These are phyloP conservation scores for Cassiopea xamachana DNA, from an alignment of 30 jellyfish, hydroid and myxozoan genomes.

Conservation along the genomic window DNA sequence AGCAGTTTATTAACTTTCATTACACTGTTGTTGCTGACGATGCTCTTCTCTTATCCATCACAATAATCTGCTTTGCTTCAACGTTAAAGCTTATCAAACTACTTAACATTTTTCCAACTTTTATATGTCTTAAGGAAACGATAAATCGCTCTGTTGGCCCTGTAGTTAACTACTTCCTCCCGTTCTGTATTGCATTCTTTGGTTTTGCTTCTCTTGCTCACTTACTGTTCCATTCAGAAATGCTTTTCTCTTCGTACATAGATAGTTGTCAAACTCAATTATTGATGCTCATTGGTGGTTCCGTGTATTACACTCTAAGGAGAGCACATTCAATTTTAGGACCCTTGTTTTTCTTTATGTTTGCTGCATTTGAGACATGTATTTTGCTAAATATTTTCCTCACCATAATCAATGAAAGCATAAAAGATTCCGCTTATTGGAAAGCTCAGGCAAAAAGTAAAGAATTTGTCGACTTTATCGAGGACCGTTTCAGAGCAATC, in stretches of 20 bases:
- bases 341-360: slow-evolving; percentile 57
- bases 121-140: slow-evolving; percentile 26
- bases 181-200: slow-evolving; percentile 34
- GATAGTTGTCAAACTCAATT: slow-evolving; percentile 55
- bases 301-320: slow-evolving; percentile 32
- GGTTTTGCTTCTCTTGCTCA: slow-evolving; percentile 60
- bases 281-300: slow-evolving; percentile 71
- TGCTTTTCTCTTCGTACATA: slow-evolving; percentile 42
- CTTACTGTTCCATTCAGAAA: slow-evolving; percentile 28
- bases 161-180: slow-evolving; percentile 39
- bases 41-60: slow-evolving; percentile 46
- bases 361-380: slow-evolving; percentile 55
- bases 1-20: slow-evolving; percentile 71
- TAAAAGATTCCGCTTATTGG: slow-evolving; percentile 45
- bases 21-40: slow-evolving; percentile 80
- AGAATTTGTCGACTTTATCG: slow-evolving; percentile 39
- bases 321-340: slow-evolving; percentile 58
- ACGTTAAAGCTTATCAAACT: slow-evolving; percentile 56
- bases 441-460: slow-evolving; percentile 40
- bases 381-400: slow-evolving; percentile 59
- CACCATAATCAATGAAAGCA: slow-evolving; percentile 68
- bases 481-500: slow-evolving; percentile 36
- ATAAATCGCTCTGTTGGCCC: slow-evolving; percentile 45
- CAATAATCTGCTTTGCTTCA: slow-evolving; percentile 59
- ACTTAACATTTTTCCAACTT: slow-evolving; percentile 41